A percentile compares a stretch with the other conserved stretches of the same genome.
These are phyloP conservation scores for Leptopilina myrica DNA, from an alignment of 2,888 invertebrate species.

Conservation along the genomic window DNA sequence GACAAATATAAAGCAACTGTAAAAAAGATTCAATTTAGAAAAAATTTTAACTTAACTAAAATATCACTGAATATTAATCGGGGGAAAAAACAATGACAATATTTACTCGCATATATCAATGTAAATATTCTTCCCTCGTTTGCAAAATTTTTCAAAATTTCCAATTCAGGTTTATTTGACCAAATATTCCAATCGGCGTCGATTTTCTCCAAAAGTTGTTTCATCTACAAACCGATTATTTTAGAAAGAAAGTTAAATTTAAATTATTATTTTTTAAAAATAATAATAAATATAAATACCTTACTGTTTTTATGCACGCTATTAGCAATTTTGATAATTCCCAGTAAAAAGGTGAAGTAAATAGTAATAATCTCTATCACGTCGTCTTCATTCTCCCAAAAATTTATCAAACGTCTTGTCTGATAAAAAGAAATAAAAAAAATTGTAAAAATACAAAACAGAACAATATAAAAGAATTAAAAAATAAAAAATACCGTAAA, in stretches of 20 bases:
- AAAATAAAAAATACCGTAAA: neutral
- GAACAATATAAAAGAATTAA: neutral
- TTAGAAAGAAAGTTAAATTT: too few relatives aligned
- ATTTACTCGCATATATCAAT: slow-evolving; percentile 34
- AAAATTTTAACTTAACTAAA: neutral
- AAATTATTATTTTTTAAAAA: too few relatives aligned
- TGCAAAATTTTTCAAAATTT: slow-evolving; percentile 37
- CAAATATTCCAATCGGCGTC: slow-evolving; percentile 29
- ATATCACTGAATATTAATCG: neutral
- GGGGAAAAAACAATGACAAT: neutral
- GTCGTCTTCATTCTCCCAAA: slow-evolving; percentile 7
- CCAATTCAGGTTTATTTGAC: slow-evolving; percentile 6
- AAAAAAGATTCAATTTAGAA: neutral
- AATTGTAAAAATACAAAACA: too few relatives aligned
- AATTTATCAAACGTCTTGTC: neutral
- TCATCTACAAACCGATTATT: slow-evolving; percentile 14
- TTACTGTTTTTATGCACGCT: neutral
- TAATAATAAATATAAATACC: neutral
- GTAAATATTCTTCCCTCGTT: slow-evolving; percentile 38
- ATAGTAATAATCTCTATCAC: neutral
- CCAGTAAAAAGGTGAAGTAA: neutral
- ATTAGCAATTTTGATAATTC: neutral
- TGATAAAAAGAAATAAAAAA: neutral
- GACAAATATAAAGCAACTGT: slow-evolving; percentile 26
- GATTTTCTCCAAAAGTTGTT: slow-evolving; percentile 11